Evolutionary conservation across 1,140 invertebrate genomes (phyloP).

Genomic region (Drosophila seguyi): DNA sequence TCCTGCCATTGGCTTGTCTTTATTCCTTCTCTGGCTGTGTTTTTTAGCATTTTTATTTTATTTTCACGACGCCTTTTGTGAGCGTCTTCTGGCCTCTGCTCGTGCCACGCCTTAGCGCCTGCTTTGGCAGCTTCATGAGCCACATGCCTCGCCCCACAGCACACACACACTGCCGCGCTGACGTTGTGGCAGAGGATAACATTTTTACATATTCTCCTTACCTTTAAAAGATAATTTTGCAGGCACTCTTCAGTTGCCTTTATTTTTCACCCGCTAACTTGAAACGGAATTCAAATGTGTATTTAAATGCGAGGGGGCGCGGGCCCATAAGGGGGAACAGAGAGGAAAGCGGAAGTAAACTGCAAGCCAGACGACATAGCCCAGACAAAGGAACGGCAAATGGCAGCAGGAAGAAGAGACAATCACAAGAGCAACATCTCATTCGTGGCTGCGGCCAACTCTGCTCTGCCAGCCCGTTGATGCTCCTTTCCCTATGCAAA

Average conservation of each 20-base stretch:
- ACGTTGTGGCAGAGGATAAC: conserved; percentile 53
- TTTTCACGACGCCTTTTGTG: conserved; percentile 75
- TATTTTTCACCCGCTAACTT: conserved; percentile 72
- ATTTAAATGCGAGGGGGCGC: conserved; percentile 57
- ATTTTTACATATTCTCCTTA: conserved; percentile 76
- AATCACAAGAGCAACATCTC: conserved; percentile 73
- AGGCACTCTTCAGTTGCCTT: conserved; percentile 59
- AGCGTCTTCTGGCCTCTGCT: conserved; percentile 69
- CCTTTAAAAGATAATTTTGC: conserved; percentile 74
- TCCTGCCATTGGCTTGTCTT: conserved; percentile 30
- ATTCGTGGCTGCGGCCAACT: conserved; percentile 51
- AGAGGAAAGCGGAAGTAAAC: conserved; percentile 23
- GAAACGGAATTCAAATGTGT: conserved; percentile 79
- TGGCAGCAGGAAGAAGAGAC: conserved; percentile 65
- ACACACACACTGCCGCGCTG: conserved; percentile 15
- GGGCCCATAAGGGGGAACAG: conserved; percentile 8
- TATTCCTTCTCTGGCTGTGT: conserved; percentile 50
- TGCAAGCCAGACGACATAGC: conserved; percentile 47
- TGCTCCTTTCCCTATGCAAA: conserved; percentile 71
- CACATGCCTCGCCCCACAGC: conserved; percentile 30
- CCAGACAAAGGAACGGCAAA: conserved; percentile 67
- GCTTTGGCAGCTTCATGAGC: conserved; percentile 66
- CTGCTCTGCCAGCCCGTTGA: conserved; percentile 18
- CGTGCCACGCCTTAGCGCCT: conserved; percentile 49
- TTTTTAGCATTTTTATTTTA: conserved; percentile 79